Evolutionary conservation across 2,888 invertebrate species (phyloP).

Genomic region (Diaprepes abbreviatus): DNA sequence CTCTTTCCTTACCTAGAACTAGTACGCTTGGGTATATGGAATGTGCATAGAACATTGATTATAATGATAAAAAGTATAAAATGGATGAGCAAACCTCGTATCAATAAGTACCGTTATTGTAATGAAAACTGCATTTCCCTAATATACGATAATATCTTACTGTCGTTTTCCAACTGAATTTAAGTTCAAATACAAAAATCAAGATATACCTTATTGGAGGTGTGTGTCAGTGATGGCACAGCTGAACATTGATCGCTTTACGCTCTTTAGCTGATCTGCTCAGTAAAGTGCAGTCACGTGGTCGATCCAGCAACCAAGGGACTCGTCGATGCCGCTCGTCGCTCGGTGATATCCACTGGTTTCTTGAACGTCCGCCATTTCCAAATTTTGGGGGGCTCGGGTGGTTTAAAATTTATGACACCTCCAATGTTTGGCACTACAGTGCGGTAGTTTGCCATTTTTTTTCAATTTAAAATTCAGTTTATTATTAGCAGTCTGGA

Average conservation of each 20-base stretch:
- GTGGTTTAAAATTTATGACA: conserved; percentile 69
- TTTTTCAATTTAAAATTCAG: conserved; percentile 57
- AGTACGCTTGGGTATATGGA: no score
- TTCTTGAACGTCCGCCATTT: conserved; percentile 77
- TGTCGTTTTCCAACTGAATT: background rate
- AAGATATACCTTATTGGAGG: conserved; percentile 64
- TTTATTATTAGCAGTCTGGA: background rate
- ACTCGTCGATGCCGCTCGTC: conserved; percentile 70
- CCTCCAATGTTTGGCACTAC: conserved; percentile 73
- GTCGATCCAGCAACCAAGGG: conserved; percentile 74
- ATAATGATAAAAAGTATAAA: no score
- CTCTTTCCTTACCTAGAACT: no score
- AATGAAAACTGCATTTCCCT: background rate
- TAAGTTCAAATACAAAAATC: conserved; percentile 52
- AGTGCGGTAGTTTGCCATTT: conserved; percentile 70
- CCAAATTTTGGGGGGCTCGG: conserved; percentile 74
- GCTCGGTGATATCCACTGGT: conserved; percentile 70
- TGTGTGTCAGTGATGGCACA: conserved; percentile 76
- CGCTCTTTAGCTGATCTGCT: conserved; percentile 74
- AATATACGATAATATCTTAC: conserved; percentile 2
- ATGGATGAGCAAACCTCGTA: no score
- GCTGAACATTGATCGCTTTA: conserved; percentile 73
- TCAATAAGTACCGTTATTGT: background rate
- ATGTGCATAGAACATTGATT: no score
- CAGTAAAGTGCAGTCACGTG: conserved; percentile 75